Evolutionary conservation across 92 coral and sea anemone genomes (phyloP).

Genomic region (Epizoanthus illoricatus): DNA sequence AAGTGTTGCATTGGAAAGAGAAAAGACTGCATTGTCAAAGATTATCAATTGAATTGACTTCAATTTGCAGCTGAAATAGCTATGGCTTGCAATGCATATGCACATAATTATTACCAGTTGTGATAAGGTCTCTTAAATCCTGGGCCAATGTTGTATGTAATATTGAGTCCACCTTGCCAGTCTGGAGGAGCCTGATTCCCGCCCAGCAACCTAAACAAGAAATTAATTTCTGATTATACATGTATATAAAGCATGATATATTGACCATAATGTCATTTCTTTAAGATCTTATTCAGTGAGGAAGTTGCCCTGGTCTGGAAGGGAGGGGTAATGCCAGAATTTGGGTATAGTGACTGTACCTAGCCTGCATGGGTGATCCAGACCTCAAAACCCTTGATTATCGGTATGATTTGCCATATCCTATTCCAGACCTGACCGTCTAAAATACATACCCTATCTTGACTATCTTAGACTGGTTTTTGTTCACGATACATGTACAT

Average conservation of each 20-base stretch:
- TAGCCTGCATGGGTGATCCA: no score
- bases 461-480: neutral
- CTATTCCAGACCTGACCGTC: no score
- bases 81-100: neutral
- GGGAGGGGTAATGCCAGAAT: no score
- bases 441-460: neutral
- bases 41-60: no score
- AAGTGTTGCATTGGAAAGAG: no score
- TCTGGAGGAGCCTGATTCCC: conserved; percentile 62
- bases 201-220: conserved; percentile 51
- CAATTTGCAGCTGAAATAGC: no score
- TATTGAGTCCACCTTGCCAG: conserved; percentile 84
- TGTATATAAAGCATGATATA: neutral
- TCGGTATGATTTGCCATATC: neutral
- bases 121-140: conserved; percentile 68
- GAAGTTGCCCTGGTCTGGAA: no score
- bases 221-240: neutral
- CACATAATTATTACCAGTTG: conserved; percentile 71
- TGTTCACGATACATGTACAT: no score
- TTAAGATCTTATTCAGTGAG: no score
- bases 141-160: conserved; percentile 84
- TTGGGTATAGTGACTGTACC: no score
- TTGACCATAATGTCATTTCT: neutral
- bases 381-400: no score
- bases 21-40: no score